Base-by-base conservation (phyloP, 2,888 invertebrate species). In the Drosophila infuscata region DNA sequence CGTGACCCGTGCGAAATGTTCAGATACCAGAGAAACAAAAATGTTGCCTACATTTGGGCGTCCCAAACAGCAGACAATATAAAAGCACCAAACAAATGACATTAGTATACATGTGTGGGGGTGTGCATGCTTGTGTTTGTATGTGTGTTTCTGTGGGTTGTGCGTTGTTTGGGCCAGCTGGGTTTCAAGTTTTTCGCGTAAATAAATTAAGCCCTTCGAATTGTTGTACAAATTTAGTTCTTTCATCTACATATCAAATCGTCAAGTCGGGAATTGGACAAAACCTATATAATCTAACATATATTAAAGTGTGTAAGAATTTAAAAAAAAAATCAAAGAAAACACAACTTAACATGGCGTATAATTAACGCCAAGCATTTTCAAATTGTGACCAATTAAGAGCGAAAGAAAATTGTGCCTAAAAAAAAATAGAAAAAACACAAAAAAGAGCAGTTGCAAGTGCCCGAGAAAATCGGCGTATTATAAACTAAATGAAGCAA, bases 31-130 rank as follows among this genome's bases (percentile, higher is more conserved):
- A 65, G 58, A 73, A 62, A 73, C 53, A 62, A 82, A 81, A 71
- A 58, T 69, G 66, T 86, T 80, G 86, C 83, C 86, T 83, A 83
- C 83, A 80, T 86, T 83, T 83, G 66, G 63, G 88, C 83, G 82
- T 74, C 70, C 7, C 30, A 41, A 43, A 62, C 74, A 74, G 51
- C 46, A 60, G 12, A 56, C 57, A 73, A 71, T 41, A 69, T 56
- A 62, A 67, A 74, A 65, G 65, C 82, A 73, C 70, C 67, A 69
- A 57, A 68, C 65, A 78, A 78, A 74, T 59, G 70, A 65, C 62
- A 82, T 72, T 78, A 66, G 69, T 80, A 68, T 70, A 56, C 65
- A 58, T 66, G 48, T 41, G 49, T 49, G 53, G 51, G 58, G 43
- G 43, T 54, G 53, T 64, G 56, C 30, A 38, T 57, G 12, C 15